A percentile compares a stretch with the other conserved stretches of the same genome.
These are phyloP conservation scores for Augochlora pura DNA, from an alignment of 1,140 invertebrate species.

Conservation along the genomic window DNA sequence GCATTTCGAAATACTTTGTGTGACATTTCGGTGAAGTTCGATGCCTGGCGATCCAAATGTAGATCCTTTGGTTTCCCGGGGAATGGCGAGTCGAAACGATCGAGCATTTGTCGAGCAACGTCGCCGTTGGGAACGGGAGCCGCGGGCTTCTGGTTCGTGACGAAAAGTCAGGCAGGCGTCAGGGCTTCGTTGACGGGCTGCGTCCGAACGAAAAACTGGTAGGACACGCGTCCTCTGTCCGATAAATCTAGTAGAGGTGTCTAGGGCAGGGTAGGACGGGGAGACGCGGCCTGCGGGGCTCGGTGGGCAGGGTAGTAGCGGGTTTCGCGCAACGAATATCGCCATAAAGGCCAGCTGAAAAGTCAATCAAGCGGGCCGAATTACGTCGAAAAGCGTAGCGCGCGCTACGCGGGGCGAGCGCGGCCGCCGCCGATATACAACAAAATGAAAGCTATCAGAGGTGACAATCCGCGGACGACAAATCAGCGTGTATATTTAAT, in stretches of 20 bases:
- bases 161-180: conserved; percentile 39
- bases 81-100: neutral
- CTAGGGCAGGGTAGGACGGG: conserved; percentile 13
- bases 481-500: conserved; percentile 78
- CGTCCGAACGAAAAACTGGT: conserved; percentile 51
- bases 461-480: conserved; percentile 76
- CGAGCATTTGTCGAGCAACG: conserved; percentile 38
- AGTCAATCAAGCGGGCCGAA: conserved; percentile 68
- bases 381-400: conserved; percentile 64
- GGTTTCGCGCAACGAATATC: conserved; percentile 58
- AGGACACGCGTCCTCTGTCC: conserved; percentile 45
- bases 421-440: conserved; percentile 65
- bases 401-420: conserved; percentile 35
- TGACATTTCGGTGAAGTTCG: no score
- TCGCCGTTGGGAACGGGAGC: conserved; percentile 53
- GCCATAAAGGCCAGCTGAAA: conserved; percentile 67
- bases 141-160: conserved; percentile 38
- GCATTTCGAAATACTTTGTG: no score
- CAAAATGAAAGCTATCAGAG: conserved; percentile 75
- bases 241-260: conserved; percentile 56
- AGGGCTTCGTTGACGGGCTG: conserved; percentile 22
- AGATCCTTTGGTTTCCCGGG: neutral
- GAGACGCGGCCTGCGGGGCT: conserved; percentile 1
- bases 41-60: neutral
- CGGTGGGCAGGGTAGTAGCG: conserved; percentile 22